phyloP scores from a whole-genome alignment of 2,113 vertebrate species.

The Ellobius talpinus region DNA sequence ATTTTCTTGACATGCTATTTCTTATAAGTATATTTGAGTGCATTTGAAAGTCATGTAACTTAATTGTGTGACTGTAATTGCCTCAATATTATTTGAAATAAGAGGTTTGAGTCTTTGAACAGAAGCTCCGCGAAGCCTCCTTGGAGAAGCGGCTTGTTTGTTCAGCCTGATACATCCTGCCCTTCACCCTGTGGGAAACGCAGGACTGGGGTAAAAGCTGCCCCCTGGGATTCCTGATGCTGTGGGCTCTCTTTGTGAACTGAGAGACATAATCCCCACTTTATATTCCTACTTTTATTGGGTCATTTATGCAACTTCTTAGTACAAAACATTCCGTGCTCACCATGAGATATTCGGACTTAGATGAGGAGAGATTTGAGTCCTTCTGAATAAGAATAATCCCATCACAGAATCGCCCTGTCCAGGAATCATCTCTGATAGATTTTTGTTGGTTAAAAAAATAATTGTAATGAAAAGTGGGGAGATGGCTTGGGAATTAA shows the following conservation, averaged over 20 bases:
- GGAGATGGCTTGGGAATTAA: background rate
- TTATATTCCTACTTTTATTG: slow-evolving; percentile 31
- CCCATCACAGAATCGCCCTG: background rate
- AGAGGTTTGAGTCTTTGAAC: slow-evolving; percentile 9
- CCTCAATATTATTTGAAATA: slow-evolving; percentile 63
- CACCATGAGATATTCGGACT: slow-evolving; percentile 32
- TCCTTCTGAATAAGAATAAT: background rate
- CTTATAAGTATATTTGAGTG: background rate
- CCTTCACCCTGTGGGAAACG: background rate
- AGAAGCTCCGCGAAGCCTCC: background rate
- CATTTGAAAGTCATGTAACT: slow-evolving; percentile 22
- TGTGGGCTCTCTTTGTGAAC: background rate
- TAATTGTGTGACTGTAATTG: slow-evolving; percentile 2
- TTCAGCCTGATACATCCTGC: background rate
- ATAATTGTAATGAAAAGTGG: background rate
- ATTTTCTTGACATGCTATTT: slow-evolving; percentile 37
- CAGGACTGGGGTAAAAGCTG: background rate
- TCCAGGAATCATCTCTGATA: background rate
- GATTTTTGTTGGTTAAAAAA: background rate
- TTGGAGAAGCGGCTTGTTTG: background rate
- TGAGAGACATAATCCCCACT: slow-evolving; percentile 11
- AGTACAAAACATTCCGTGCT: background rate
- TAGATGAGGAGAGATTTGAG: slow-evolving; percentile 1
- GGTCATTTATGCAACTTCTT: background rate
- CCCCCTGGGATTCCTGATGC: background rate